Evolutionary conservation across 2,888 invertebrate genomes (phyloP), one percentile per base, ranked within the genome.

Genomic region (Napeogenes inachia): DNA sequence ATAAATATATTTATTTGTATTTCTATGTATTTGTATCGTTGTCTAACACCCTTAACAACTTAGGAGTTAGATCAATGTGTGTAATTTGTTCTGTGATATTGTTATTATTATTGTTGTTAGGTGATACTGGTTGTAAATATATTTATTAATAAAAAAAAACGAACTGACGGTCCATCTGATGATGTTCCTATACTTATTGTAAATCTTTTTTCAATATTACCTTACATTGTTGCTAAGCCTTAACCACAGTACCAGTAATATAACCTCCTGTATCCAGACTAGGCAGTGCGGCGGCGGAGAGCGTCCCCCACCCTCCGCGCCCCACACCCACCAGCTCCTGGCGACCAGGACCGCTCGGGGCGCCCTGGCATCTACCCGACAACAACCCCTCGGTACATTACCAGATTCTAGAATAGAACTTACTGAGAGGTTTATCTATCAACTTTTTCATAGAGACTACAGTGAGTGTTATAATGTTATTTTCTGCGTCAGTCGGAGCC

Each of bases 321-420:
- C 64, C 63, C 54, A 62, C 68, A 2, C 61, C 62, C 13, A 62
- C 64, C 58, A 63, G 68, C 63, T 69, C 68, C 38, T 70, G 69
- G 69, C 69, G 69, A 32, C 64, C 66, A 4, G 63, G 70, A 2
- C 61, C 64, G 10, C 68, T 66, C 3, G 67, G 64, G 54, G 65
- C 63, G 30, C 69, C 65, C 13, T 69, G 67, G 67, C 64, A 62
- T 42, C 30, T 66, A 4, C 64, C 62, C 10, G 68, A 63, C 38
- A 50, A 45, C n/a, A 62, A 62, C 38, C 21, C 62, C 33, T 60
- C 61, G 62, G 68, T 69, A 69, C 59, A 54, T 10, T 13, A 30
- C 10, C 32, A 46, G 45, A 32, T 42, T 10, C 42, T 8, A 10
- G 10, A 10, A 3, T 10, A 12, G 8, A 2, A 42, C 42, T 3